Evolutionary conservation across 2,888 invertebrate species (phyloP).

Genomic region (Venusia cambrica): DNA sequence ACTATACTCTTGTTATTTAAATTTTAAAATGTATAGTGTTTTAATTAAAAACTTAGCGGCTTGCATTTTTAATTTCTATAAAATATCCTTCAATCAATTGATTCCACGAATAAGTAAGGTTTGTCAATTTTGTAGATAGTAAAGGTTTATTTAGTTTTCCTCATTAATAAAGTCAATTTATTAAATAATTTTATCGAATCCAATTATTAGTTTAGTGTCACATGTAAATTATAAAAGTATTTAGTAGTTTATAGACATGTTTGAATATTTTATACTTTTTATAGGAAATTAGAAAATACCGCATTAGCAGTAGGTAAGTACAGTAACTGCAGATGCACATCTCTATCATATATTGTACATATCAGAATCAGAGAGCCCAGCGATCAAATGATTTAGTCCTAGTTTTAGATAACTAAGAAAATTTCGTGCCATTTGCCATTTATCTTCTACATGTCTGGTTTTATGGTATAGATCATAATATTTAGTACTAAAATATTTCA

Average conservation of each 20-base stretch:
- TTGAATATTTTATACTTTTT: conserved; percentile 33
- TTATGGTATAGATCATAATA: conserved; percentile 26
- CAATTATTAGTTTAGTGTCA: conserved; percentile 14
- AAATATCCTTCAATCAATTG: conserved; percentile 5
- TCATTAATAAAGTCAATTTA: conserved; percentile 16
- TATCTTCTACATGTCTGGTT: conserved; percentile 49
- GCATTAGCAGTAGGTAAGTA: conserved; percentile 21
- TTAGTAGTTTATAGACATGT: conserved; percentile 23
- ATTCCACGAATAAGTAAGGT: conserved; percentile 8
- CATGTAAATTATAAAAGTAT: conserved; percentile 25
- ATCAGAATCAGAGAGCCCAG: conserved; percentile 20
- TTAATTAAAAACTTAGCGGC: conserved; percentile 19
- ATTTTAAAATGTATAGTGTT: conserved; percentile 15
- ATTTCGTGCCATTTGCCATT: conserved; percentile 52
- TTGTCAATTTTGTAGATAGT: conserved; percentile 23
- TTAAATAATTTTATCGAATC: conserved; percentile 11
- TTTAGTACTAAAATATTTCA: conserved; percentile 14
- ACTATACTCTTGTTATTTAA: conserved; percentile 54
- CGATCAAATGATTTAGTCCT: conserved; percentile 15
- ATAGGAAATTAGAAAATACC: conserved; percentile 25
- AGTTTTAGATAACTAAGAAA: conserved; percentile 18
- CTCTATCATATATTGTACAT: conserved; percentile 19
- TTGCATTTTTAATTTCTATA: conserved; percentile 17
- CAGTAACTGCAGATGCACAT: conserved; percentile 14
- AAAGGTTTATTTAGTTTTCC: conserved; percentile 13